Evolutionary conservation across 2,797 vertebrate genomes (phyloP).

Genomic region (Serranus cabrilla): DNA sequence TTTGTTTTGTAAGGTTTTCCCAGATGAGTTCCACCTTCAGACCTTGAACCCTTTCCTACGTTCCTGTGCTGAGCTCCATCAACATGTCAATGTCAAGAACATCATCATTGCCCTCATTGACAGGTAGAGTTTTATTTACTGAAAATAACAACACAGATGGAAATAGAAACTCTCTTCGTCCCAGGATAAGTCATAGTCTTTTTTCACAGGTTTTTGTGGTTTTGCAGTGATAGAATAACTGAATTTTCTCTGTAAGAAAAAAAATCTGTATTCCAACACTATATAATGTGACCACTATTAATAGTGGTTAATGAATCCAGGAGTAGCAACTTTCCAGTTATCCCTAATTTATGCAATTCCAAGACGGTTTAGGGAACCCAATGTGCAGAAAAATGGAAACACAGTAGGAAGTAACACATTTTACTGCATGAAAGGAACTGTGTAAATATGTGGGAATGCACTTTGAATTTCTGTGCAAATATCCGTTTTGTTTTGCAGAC

Average conservation of each 20-base stretch:
- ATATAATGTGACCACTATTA: not conserved
- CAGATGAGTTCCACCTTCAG: conserved; percentile 99
- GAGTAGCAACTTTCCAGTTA: no score
- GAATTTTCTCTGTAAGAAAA: not conserved
- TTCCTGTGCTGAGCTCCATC: conserved; percentile 97
- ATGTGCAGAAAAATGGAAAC: no score
- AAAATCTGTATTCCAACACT: not conserved
- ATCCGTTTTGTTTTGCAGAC: conserved; percentile 81
- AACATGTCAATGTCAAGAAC: conserved; percentile 99
- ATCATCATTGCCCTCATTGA: conserved; percentile 99
- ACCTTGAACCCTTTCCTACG: conserved; percentile 98
- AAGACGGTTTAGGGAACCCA: no score
- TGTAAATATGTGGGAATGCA: not conserved
- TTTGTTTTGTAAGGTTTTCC: conserved; percentile 90
- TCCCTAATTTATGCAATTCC: no score
- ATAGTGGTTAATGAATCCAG: no score
- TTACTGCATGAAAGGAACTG: no score
- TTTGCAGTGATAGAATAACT: not conserved
- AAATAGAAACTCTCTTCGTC: not conserved
- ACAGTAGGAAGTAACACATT: no score
- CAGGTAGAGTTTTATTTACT: conserved; percentile 83
- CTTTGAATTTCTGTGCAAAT: not conserved
- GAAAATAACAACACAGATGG: not conserved
- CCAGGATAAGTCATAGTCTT: no score
- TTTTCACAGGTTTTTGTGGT: not conserved